Percentiles rank a stretch among this genome's conserved stretches.
phyloP scores from a whole-genome alignment of 2,113 vertebrate genomes.

The Dasyurus viverrinus region DNA sequence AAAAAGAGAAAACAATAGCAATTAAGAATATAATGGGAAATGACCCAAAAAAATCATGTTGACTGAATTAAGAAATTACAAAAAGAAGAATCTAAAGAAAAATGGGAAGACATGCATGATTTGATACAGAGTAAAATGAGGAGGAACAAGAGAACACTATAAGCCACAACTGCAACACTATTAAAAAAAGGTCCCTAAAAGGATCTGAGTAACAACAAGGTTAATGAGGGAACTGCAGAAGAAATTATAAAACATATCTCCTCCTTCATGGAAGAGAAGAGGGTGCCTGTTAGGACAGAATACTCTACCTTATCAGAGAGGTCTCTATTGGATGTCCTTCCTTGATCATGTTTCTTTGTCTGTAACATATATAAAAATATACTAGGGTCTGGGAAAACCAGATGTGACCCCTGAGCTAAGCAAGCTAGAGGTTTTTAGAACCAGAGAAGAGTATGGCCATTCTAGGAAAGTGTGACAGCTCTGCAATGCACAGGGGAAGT shows the following conservation, averaged over 20 bases:
- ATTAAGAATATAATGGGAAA: neutral
- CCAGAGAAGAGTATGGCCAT: neutral
- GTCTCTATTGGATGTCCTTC: neutral
- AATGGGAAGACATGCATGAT: neutral
- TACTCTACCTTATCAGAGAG: neutral
- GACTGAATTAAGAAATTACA: neutral
- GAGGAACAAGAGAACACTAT: neutral
- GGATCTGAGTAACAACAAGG: neutral
- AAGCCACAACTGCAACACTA: neutral
- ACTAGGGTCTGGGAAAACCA: neutral
- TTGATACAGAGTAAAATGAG: neutral
- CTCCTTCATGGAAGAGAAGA: neutral
- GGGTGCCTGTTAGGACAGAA: neutral
- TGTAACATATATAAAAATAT: neutral
- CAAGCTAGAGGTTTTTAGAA: neutral
- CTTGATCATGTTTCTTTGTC: neutral
- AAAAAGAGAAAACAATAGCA: neutral
- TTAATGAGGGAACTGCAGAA: neutral
- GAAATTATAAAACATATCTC: neutral
- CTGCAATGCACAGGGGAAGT: neutral
- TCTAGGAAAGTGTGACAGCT: neutral
- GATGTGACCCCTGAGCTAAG: neutral
- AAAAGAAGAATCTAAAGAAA: neutral
- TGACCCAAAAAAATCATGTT: neutral
- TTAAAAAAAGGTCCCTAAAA: neutral